phyloP scores from a whole-genome alignment of 30 jellyfish, hydroid and myxozoan genomes.

The Turritopsis dohrnii region DNA sequence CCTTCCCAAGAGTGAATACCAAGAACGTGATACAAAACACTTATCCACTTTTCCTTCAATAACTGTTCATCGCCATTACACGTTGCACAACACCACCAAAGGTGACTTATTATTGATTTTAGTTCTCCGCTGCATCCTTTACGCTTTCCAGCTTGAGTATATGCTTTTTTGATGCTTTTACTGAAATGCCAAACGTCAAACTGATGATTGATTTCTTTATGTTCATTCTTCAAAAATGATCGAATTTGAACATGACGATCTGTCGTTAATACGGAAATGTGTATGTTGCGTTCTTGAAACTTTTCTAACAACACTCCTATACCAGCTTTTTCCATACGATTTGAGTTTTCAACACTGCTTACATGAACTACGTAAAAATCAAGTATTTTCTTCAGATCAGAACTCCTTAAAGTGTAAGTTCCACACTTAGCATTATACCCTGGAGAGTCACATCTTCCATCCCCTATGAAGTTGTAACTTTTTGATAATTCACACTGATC shows the following conservation, averaged over 20 bases:
- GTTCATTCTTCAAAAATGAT: slow-evolving; percentile 23
- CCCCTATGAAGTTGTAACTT: no score
- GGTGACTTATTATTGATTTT: neutral
- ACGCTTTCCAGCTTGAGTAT: neutral
- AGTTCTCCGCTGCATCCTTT: neutral
- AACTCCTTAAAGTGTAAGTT: neutral
- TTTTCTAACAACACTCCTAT: no score
- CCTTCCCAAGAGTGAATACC: slow-evolving; percentile 8
- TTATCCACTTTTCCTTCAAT: neutral
- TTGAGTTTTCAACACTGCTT: neutral
- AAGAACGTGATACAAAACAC: no score
- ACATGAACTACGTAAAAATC: neutral
- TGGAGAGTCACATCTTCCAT: neutral
- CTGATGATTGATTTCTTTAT: slow-evolving; percentile 35
- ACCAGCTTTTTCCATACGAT: neutral
- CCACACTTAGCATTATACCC: neutral
- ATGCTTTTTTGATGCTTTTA: slow-evolving; percentile 8
- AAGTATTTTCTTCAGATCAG: neutral
- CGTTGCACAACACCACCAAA: slow-evolving; percentile 12
- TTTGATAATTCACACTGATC: no score
- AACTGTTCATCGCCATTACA: neutral
- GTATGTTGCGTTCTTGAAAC: no score
- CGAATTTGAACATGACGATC: slow-evolving; percentile 42
- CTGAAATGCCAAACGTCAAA: slow-evolving; percentile 39
- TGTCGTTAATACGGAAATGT: no score